Conservation (phyloP, 2,113 vertebrate genomes). For the Sebastes schlegelii region DNA sequence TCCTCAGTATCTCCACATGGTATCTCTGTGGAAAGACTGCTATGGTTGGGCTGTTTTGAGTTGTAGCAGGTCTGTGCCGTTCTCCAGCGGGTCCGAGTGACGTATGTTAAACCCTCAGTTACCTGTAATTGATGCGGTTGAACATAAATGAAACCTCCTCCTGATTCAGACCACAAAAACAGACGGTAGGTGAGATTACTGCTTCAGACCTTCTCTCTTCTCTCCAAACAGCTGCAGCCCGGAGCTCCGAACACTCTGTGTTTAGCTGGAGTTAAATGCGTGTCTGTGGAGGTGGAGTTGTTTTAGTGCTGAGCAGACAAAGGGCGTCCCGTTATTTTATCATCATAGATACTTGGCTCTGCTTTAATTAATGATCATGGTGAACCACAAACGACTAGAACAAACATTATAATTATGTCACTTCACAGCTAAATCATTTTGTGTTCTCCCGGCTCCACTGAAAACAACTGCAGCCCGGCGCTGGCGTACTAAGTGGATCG, state of each 20-base stretch:
- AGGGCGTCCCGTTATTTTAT: constrained; percentile 26
- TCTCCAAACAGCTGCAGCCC: constrained; percentile 8
- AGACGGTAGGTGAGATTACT: neutral
- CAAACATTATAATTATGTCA: constrained; percentile 66
- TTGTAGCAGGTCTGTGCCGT: neutral
- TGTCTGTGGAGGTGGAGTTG: constrained; percentile 34
- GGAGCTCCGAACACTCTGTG: constrained; percentile 17
- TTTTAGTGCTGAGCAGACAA: constrained; percentile 48
- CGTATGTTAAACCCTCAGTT: neutral
- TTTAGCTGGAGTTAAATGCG: constrained; percentile 44
- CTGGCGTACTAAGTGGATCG: constrained; percentile 43
- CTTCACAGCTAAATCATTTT: constrained; percentile 63
- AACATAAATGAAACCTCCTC: constrained; percentile 13
- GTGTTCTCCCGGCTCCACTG: constrained; percentile 27
- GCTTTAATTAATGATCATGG: constrained; percentile 65
- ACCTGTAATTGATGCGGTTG: neutral
- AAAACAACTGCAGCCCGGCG: constrained; percentile 56
- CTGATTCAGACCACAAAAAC: neutral
- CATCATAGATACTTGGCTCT: constrained; percentile 49
- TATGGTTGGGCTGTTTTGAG: neutral
- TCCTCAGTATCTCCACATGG: no score
- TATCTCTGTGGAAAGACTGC: no score
- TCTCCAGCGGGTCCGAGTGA: neutral
- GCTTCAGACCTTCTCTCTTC: neutral
- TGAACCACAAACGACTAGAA: constrained; percentile 60